phyloP scores from a whole-genome alignment of 2,113 vertebrate species.

The Cololabis saira region DNA sequence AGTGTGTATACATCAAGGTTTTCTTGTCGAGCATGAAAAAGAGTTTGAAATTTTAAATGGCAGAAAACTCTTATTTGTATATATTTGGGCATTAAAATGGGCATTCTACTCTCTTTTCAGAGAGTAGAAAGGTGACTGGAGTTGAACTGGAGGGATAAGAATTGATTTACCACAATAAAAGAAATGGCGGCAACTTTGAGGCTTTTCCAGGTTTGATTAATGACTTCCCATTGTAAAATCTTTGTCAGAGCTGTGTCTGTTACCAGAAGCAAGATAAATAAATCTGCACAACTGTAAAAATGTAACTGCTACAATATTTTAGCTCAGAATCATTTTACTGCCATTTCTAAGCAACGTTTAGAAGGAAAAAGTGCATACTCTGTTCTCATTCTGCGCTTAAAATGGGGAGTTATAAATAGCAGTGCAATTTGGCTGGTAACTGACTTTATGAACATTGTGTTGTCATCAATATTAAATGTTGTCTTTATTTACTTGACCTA shows the following conservation, averaged over 20 bases:
- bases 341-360: too few species aligned
- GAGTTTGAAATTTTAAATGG: constrained; percentile 11
- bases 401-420: too few species aligned
- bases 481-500: too few species aligned
- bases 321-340: too few species aligned
- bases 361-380: background rate
- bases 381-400: background rate
- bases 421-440: too few species aligned
- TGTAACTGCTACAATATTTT: background rate
- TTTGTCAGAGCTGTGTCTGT: constrained; percentile 7
- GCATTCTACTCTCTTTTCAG: constrained; percentile 22
- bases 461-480: too few species aligned
- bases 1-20: background rate
- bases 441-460: too few species aligned
- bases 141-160: constrained; percentile 47
- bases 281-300: background rate
- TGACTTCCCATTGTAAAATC: constrained; percentile 1
- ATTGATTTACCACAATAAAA: constrained; percentile 28
- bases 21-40: constrained; percentile 4
- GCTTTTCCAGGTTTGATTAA: constrained; percentile 8
- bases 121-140: constrained; percentile 6
- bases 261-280: background rate
- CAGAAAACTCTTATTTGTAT: constrained; percentile 34
- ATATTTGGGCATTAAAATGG: constrained; percentile 43
- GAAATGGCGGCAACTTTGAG: constrained; percentile 6